Base-by-base conservation (phyloP, 1,140 invertebrate species). In the Macrosteles quadrilineatus region DNA sequence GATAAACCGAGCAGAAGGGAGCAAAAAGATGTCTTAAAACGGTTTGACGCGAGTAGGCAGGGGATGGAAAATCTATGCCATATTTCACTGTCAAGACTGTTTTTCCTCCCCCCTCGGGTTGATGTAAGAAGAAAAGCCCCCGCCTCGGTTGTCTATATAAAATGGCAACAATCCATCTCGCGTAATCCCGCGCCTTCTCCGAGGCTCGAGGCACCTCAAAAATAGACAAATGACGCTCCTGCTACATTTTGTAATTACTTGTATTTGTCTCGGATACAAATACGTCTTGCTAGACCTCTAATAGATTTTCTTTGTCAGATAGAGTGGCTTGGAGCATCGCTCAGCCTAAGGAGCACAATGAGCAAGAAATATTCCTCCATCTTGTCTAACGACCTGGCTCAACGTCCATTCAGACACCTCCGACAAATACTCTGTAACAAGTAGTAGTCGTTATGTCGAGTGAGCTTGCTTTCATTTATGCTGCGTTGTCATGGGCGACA, bases 91-190 rank as follows among this genome's bases (percentile, higher is more conserved):
- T 69, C 68, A 69, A 31, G 68, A 17, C 57, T 62, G 57, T 47
- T 47, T 47, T 31, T 50, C 53, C 59, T 57, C 68, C 68, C 23
- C 40, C 53, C 30, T 53, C 43, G 17, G 9, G 32, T 23, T 66
- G 65, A 67, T 43, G 68, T 57, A 63, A 62, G 57, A 69, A 59
- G 67, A 69, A 69, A 69, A 64, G 57, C 57, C 32, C 55, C 55
- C 57, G 23, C 25, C 32, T 66, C 40, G 32, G 19, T 36, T 69
- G 50, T 64, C 55, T 69, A 64, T 69, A 69, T 69, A 69, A 69
- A 69, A 69, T 69, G 59, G 68, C 59, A 64, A 69, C 68, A 64
- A 69, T 69, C 68, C 68, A 69, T 69, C 68, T 69, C 29, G 21
- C 14, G 25, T 47, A 69, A 64, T 62, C 68, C 53, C 40, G 27